Evolutionary conservation across 2,113 vertebrate species (phyloP), one percentile per base, ranked within the genome.

Genomic region (Thunnus thynnus): DNA sequence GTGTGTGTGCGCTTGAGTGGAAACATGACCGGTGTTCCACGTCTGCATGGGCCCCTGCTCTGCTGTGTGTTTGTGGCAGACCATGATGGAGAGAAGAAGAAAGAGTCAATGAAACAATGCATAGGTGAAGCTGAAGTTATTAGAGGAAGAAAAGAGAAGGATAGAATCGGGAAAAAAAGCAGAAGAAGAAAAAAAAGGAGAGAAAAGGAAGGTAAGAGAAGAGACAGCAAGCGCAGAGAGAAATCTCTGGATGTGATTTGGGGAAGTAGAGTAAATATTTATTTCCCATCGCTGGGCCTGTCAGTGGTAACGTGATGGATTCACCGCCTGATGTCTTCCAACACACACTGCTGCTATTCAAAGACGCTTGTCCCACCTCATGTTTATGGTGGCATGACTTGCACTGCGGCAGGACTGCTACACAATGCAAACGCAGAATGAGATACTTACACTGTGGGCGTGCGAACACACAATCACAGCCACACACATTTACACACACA

Each of bases 221-320:
- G 72, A 85, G 82, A 86, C 61, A 64, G 20, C 72, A 13, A 80
- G 69, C 11, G 18, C 65, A 46, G 73, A 69, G 62, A 80, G 80
- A 68, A 90, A 88, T 78, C 88, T 91, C 92, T 93, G 93, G 91
- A 92, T 93, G 90, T 91, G 92, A 94, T 94, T 95, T 93, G 60
- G 82, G 86, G 84, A 87, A 88, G 87, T 62, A 85, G 82, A 80
- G 88, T 94, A 94, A 94, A 93, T 93, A 95, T 94, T 94, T 93
- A 94, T 92, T 92, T 92, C 92, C 87, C 90, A 91, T 93, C 80
- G 54, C 80, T 84, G 87, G 79, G 79, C 85, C 90, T 92, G 92
- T 93, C 93, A 94, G 91, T 85, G 88, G 89, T 87, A 80, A 83
- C 71, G 62, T 92, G 90, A 93, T 91, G 92, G 90, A 92, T 91